A percentile compares a stretch with the other conserved stretches of the same genome.
Conservation (phyloP, 2,113 vertebrate genomes). For the Phocoena sinus region DNA sequence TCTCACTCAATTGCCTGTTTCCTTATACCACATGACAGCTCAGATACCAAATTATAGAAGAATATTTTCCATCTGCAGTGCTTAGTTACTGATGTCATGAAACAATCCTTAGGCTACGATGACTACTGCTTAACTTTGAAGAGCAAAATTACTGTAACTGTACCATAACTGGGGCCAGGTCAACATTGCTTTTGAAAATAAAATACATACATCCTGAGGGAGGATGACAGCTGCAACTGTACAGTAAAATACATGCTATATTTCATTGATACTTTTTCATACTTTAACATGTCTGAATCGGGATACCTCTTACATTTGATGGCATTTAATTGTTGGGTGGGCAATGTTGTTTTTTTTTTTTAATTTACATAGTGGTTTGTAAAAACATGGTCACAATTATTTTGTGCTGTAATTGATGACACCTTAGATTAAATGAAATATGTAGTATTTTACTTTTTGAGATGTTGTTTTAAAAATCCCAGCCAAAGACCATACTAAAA, state of each 20-base stretch:
- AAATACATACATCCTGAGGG: not conserved
- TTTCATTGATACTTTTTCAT: not conserved
- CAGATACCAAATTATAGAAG: conserved; percentile 29
- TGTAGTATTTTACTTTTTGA: not conserved
- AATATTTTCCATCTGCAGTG: conserved; percentile 24
- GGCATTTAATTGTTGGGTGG: not conserved
- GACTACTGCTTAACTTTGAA: conserved; percentile 18
- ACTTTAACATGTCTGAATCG: not conserved
- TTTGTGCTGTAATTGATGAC: not conserved
- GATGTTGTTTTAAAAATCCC: not conserved
- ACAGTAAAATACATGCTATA: not conserved
- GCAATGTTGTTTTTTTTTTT: not conserved
- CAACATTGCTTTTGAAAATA: conserved; percentile 21
- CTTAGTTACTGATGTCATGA: conserved; percentile 27
- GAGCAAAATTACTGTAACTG: conserved; percentile 34
- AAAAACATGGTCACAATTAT: not conserved
- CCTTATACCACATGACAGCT: conserved; percentile 17
- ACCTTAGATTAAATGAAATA: not conserved
- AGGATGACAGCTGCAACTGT: not conserved
- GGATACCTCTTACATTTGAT: not conserved
- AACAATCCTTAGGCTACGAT: conserved; percentile 16
- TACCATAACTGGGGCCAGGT: not conserved
- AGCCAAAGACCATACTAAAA: not conserved
- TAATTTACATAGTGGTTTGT: not conserved
- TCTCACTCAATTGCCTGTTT: conserved; percentile 19